Percentiles rank a stretch among this genome's conserved stretches.
phyloP scores from a whole-genome alignment of 2,797 vertebrate genomes.

The Protosalanx chinensis region DNA sequence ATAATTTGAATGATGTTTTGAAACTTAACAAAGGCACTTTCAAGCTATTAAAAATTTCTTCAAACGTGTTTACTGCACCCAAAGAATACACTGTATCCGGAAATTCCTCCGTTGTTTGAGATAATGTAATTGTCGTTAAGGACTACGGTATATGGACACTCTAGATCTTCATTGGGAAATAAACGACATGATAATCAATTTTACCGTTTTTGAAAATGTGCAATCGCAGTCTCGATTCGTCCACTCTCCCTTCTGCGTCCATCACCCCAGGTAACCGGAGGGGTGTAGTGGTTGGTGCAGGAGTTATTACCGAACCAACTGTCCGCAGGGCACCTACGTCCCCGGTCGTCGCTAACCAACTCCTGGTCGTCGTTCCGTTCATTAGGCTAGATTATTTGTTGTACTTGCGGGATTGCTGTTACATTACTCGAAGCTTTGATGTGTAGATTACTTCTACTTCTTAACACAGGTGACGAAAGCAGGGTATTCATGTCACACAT shows the following conservation, averaged over 20 bases:
- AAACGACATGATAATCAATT: not conserved
- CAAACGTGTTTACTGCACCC: too few relatives aligned
- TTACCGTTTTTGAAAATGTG: constrained; percentile 77
- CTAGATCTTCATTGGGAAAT: not conserved
- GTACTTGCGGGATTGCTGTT: not conserved
- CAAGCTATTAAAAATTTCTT: not conserved
- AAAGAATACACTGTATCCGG: not conserved
- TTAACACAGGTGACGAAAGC: constrained; percentile 22
- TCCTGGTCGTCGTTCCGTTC: not conserved
- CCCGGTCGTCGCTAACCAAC: not conserved
- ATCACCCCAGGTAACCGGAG: constrained; percentile 73
- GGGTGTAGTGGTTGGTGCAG: constrained; percentile 43
- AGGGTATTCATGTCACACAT: not conserved
- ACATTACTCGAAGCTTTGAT: not conserved
- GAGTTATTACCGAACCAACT: constrained; percentile 52
- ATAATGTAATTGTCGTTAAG: not conserved
- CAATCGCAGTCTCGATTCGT: constrained; percentile 75
- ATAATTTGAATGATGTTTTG: not conserved
- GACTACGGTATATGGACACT: not conserved
- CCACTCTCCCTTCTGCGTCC: constrained; percentile 76
- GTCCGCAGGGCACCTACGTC: constrained; percentile 17
- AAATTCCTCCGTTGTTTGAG: not conserved
- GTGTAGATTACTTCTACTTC: not conserved
- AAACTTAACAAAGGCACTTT: not conserved
- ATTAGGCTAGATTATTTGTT: not conserved